Conservation (phyloP, 1,140 invertebrate species). For the Micrasema longulum region DNA sequence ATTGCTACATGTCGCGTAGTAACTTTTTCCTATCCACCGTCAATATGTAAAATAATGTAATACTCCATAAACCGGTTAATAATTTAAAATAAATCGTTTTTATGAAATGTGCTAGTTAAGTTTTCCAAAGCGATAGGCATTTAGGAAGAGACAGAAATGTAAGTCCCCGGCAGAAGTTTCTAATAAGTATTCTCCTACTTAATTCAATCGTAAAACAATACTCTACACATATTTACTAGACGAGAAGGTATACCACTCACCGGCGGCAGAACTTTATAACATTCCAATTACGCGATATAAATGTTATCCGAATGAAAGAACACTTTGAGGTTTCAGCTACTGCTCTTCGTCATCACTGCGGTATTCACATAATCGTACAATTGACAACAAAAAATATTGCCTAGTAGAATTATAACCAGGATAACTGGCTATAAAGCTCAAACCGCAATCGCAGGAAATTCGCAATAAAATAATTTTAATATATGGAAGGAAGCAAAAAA, state of each 20-base stretch:
- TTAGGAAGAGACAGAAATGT: too few relatives aligned
- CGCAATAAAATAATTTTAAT: slow-evolving; percentile 11
- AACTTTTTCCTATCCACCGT: too few relatives aligned
- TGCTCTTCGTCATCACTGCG: slow-evolving; percentile 10
- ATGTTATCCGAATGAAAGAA: slow-evolving; percentile 1
- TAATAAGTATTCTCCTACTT: slow-evolving; percentile 16
- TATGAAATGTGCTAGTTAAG: too few relatives aligned
- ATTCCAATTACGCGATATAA: slow-evolving; percentile 28
- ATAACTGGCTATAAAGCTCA: too few relatives aligned
- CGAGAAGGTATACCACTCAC: not conserved
- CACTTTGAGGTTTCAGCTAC: slow-evolving; percentile 12
- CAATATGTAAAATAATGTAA: too few relatives aligned
- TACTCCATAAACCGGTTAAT: too few relatives aligned
- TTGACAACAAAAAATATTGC: slow-evolving; percentile 16
- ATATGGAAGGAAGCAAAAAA: too few relatives aligned
- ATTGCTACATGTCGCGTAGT: too few relatives aligned
- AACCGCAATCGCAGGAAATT: slow-evolving; percentile 11
- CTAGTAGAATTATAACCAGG: not conserved
- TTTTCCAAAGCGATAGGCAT: too few relatives aligned
- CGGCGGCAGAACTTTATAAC: slow-evolving; percentile 1
- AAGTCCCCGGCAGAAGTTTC: not conserved
- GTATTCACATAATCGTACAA: not conserved
- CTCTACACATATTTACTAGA: too few relatives aligned
- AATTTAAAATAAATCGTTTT: too few relatives aligned
- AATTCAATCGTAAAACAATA: not conserved